A percentile compares a stretch with the other conserved stretches of the same genome.
These are phyloP conservation scores for Drosophila setifemur DNA, from an alignment of 1,140 invertebrate species.

Conservation along the genomic window DNA sequence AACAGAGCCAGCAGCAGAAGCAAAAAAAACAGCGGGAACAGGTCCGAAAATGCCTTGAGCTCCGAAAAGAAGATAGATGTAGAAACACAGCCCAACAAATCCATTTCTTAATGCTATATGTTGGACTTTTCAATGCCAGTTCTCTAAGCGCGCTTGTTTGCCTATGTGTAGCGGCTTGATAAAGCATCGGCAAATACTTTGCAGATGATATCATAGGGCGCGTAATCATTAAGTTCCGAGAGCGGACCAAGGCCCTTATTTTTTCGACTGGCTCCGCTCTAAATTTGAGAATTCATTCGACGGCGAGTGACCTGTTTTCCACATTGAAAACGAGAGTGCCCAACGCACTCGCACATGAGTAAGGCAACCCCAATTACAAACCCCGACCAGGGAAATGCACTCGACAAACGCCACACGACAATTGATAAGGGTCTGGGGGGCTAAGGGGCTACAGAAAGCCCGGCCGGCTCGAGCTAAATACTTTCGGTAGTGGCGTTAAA, in stretches of 20 bases:
- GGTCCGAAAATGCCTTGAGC: conserved; percentile 48
- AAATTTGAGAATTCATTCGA: conserved; percentile 35
- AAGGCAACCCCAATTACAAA: conserved; percentile 49
- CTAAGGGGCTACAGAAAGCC: neutral
- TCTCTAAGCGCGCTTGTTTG: conserved; percentile 11
- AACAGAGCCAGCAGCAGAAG: conserved; percentile 10
- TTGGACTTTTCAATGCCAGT: conserved; percentile 48
- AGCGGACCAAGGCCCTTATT: neutral
- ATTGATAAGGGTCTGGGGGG: conserved; percentile 50
- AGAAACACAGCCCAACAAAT: conserved; percentile 9
- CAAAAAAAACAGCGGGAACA: conserved; percentile 23
- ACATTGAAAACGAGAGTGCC: conserved; percentile 69
- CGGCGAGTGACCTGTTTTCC: conserved; percentile 57
- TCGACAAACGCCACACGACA: conserved; percentile 14
- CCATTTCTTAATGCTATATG: conserved; percentile 51
- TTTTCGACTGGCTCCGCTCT: conserved; percentile 9
- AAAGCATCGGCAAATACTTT: conserved; percentile 61
- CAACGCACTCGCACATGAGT: too few species aligned
- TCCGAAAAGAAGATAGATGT: conserved; percentile 56
- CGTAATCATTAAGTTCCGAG: conserved; percentile 1
- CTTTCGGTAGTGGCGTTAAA: conserved; percentile 38
- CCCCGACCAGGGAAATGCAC: conserved; percentile 34
- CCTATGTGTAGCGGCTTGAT: conserved; percentile 26
- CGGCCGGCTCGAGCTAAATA: conserved; percentile 59
- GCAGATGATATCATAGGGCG: conserved; percentile 72